Conservation (phyloP, 2,888 invertebrate genomes). For the Caenorhabditis sulstoni region DNA sequence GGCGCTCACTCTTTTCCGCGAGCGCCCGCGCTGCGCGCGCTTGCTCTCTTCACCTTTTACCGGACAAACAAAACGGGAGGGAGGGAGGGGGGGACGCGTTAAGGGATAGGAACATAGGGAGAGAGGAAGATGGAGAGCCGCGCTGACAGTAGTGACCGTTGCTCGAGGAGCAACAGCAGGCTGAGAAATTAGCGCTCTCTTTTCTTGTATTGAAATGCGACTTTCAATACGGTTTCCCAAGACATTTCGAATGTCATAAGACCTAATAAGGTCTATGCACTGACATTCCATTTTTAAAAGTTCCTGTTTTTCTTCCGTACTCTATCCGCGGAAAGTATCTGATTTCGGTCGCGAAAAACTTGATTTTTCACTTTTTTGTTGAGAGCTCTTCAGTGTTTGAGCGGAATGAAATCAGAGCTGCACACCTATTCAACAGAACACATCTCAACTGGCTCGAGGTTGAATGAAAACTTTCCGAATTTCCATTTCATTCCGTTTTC, state of each 20-base stretch:
- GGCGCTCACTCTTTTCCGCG: conserved; percentile 34
- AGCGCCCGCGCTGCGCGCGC: conserved; percentile 17
- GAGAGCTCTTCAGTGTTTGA: conserved; percentile 18
- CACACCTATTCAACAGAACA: conserved; percentile 9
- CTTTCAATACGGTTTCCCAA: too few species aligned
- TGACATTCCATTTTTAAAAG: too few species aligned
- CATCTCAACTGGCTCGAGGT: neutral
- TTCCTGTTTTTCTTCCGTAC: too few species aligned
- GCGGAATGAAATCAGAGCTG: conserved; percentile 47
- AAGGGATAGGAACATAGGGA: neutral
- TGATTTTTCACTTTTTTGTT: conserved; percentile 25
- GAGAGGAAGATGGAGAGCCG: conserved; percentile 9
- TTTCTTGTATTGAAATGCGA: conserved; percentile 41
- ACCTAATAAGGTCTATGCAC: too few species aligned
- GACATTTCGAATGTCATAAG: too few species aligned
- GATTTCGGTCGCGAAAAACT: conserved; percentile 28
- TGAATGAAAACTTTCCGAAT: too few species aligned
- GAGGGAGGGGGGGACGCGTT: too few species aligned
- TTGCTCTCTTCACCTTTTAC: conserved; percentile 58
- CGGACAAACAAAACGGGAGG: conserved; percentile 58
- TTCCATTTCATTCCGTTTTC: too few species aligned
- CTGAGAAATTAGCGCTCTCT: conserved; percentile 1
- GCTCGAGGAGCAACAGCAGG: conserved; percentile 41
- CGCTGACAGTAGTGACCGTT: conserved; percentile 51
- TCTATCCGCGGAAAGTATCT: too few species aligned